A percentile compares a stretch with the other conserved stretches of the same genome.
phyloP scores from a whole-genome alignment of 2,113 vertebrate genomes.

The Pogonocichla stellata region DNA sequence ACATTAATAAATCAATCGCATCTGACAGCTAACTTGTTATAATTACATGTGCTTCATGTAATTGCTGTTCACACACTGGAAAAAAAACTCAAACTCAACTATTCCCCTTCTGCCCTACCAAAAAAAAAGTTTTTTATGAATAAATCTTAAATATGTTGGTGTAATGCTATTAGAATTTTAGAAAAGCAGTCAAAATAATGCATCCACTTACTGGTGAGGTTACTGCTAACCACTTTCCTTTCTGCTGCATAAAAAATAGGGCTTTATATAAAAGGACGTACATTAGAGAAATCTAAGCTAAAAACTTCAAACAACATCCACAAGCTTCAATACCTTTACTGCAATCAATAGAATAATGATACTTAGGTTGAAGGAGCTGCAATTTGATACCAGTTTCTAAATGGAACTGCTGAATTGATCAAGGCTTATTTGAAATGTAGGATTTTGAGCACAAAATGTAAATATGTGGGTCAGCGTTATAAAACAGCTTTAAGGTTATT shows the following conservation, averaged over 20 bases:
- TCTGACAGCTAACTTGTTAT: neutral
- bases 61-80: neutral
- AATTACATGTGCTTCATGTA: neutral
- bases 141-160: neutral
- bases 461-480: neutral
- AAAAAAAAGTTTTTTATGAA: neutral
- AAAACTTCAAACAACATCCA: neutral
- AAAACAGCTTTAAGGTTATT: neutral
- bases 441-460: neutral
- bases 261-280: neutral
- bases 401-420: neutral
- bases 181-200: neutral
- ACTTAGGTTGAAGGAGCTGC: neutral
- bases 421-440: neutral
- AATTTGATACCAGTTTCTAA: neutral
- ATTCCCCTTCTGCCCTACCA: accelerated
- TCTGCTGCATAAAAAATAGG: neutral
- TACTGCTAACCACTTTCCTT: neutral
- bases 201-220: neutral
- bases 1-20: neutral
- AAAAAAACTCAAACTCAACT: neutral
- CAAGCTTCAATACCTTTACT: neutral
- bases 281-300: neutral
- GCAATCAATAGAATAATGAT: neutral
- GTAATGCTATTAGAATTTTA: neutral